phyloP scores from a whole-genome alignment of 2,113 vertebrate species.

The Pantherophis guttatus region DNA sequence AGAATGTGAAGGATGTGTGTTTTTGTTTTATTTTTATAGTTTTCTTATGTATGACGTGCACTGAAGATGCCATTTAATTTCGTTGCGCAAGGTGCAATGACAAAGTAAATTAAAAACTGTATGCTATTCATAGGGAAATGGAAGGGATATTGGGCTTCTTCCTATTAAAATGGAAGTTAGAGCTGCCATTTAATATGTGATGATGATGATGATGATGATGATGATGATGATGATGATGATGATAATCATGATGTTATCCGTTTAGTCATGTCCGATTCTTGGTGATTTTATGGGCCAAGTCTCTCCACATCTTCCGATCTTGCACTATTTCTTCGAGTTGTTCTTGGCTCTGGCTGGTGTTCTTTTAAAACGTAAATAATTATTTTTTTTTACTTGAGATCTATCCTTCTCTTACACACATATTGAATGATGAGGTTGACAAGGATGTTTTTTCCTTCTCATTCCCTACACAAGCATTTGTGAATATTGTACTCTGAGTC shows the following conservation, averaged over 20 bases:
- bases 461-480: too few relatives aligned
- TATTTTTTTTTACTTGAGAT: background rate
- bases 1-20: too few relatives aligned
- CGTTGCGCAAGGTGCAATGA: too few relatives aligned
- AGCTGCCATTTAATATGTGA: background rate
- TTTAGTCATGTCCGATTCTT: background rate
- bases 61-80: too few relatives aligned
- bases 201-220: background rate
- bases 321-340: background rate
- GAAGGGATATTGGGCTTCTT: background rate
- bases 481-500: background rate
- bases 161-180: background rate
- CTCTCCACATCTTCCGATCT: background rate
- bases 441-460: background rate
- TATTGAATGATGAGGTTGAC: background rate
- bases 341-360: background rate
- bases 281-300: background rate
- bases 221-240: background rate
- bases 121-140: background rate
- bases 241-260: background rate
- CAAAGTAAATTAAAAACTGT: too few relatives aligned
- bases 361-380: background rate
- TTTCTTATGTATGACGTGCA: too few relatives aligned
- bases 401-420: background rate
- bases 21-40: too few relatives aligned